Base-by-base conservation (phyloP, 2,797 vertebrate species). In the Synaphobranchus kaupii region DNA sequence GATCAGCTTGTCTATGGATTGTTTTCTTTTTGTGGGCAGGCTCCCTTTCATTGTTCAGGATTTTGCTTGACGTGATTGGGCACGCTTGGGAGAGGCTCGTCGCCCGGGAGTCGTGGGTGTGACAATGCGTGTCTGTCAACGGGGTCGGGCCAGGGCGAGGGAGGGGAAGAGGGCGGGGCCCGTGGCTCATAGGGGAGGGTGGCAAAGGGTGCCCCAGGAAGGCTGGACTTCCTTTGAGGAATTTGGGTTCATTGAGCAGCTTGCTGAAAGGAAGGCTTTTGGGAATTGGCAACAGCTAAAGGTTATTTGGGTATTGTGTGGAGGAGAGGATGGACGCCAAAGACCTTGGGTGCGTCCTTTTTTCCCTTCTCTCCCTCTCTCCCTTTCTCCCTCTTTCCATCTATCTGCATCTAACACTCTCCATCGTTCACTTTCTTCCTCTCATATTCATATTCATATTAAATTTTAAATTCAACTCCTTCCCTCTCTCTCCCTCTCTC, bases 1-100 rank as follows among this genome's bases (percentile, higher is more conserved):
- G 92, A 94, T 94, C 90, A 91, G 86, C 92, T 93, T 92, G 93
- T 92, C 91, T 92, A 91, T 92, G 87, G 92, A 90, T 90, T 91
- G 93, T 94, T 92, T 93, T 92, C 92, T 92, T 89, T 92, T 85
- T 87, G 68, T 34, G 90, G 89, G 90, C 91, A 87, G 90, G 86
- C 92, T 89, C 85, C 83, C 91, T 93, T 93, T 94, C 90, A 92
- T 91, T 92, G 91, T 13, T 17, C 0, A 28, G 34, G 83, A 66
- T 80, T 63, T 78, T 12, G 34, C 90, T 89, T 90, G 85, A 91
- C 90, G 91, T 54, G 88, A 91, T 86, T 13, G 86, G 93, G 89
- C 94, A 12, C 92, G 95, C 94, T 93, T 87, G 89, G 93, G 39
- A 78, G 93, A 94, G 92, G 93, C 76, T 28, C n/a, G 54, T 28